Conservation (phyloP, 1,140 invertebrate species). For the Anoplophora glabripennis region DNA sequence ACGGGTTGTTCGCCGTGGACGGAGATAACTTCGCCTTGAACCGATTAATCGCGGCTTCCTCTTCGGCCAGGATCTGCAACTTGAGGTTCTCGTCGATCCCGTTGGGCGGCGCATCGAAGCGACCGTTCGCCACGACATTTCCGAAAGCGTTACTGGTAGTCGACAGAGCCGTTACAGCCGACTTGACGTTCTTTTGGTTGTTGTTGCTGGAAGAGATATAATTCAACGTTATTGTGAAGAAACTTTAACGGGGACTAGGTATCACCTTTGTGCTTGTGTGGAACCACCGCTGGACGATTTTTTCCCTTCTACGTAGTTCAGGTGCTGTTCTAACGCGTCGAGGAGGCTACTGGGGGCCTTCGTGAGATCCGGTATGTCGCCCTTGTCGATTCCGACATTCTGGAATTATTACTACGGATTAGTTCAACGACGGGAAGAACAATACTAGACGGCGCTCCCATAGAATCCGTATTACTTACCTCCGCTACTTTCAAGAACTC, state of each 20-base stretch:
- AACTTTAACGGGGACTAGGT: no score
- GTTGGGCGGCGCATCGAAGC: conserved; percentile 64
- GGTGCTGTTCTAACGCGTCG: conserved; percentile 95
- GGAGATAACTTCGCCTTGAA: conserved; percentile 87
- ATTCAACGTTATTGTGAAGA: no score
- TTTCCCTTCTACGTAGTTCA: conserved; percentile 88
- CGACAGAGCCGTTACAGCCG: conserved; percentile 84
- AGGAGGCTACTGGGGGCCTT: conserved; percentile 98
- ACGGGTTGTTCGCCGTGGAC: conserved; percentile 73
- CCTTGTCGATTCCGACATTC: conserved; percentile 98
- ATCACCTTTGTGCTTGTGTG: conserved; percentile 73
- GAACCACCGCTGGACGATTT: conserved; percentile 83
- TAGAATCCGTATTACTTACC: conserved; percentile 54
- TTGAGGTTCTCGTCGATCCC: conserved; percentile 83
- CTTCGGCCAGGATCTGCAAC: conserved; percentile 87
- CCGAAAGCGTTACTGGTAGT: conserved; percentile 85
- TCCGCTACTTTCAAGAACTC: conserved; percentile 98
- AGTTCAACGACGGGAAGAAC: not conserved
- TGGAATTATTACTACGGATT: conserved; percentile 56
- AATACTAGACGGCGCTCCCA: not conserved
- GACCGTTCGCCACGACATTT: conserved; percentile 71
- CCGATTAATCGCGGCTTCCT: conserved; percentile 91
- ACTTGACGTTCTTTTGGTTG: conserved; percentile 83
- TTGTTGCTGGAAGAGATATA: conserved; percentile 49
- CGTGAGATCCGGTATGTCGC: conserved; percentile 97